Percentiles rank a stretch among this genome's conserved stretches.
These are phyloP conservation scores for Rotaria magnacalcarata DNA, from an alignment of 2,888 invertebrate species.

Conservation along the genomic window DNA sequence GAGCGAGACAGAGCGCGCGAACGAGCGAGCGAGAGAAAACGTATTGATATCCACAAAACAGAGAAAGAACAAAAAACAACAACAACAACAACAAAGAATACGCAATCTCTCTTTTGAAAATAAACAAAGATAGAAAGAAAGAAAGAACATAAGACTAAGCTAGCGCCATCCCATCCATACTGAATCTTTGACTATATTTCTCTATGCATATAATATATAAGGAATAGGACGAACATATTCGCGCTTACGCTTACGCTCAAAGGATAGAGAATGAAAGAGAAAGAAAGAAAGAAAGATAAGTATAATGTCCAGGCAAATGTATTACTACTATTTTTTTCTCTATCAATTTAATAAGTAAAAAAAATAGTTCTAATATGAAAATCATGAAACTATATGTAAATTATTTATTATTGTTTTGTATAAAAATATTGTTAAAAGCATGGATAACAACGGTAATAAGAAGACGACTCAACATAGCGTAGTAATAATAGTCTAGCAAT, in stretches of 20 bases:
- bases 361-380: neutral
- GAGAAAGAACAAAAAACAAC: neutral
- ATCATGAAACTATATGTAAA: neutral
- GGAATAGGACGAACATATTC: neutral
- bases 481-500: neutral
- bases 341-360: neutral
- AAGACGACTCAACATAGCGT: neutral
- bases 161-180: slow-evolving; percentile 29
- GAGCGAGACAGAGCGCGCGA: neutral
- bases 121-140: neutral
- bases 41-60: neutral
- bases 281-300: slow-evolving; percentile 18
- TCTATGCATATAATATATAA: neutral
- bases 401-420: neutral
- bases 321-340: neutral
- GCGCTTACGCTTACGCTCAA: neutral
- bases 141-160: slow-evolving; percentile 18
- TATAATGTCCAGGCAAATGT: neutral
- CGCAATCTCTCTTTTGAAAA: neutral
- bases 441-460: neutral
- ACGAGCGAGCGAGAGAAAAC: neutral
- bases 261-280: neutral
- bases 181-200: slow-evolving; percentile 2
- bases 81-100: neutral
- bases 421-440: neutral